phyloP scores from a whole-genome alignment of 1,140 invertebrate genomes.

The Gryllus bimaculatus region DNA sequence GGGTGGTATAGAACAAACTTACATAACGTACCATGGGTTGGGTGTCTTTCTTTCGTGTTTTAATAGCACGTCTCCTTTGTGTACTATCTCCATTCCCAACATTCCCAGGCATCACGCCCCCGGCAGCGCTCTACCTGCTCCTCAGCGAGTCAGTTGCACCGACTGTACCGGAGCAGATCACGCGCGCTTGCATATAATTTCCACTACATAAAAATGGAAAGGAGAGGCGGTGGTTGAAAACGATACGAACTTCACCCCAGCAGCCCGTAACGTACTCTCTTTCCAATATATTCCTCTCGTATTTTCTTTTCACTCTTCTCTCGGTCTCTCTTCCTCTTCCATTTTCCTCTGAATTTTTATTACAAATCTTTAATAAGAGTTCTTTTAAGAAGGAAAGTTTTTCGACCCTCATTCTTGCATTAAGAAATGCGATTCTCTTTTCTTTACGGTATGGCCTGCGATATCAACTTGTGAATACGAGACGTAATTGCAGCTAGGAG shows the following conservation, averaged over 20 bases:
- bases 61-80: no score
- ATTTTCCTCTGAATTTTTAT: background rate
- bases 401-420: conserved; percentile 3
- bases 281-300: background rate
- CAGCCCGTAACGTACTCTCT: background rate
- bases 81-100: no score
- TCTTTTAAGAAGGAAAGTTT: conserved; percentile 2
- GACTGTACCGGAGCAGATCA: background rate
- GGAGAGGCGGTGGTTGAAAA: background rate
- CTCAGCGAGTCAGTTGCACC: background rate
- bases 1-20: no score
- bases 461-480: conserved; percentile 1
- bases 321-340: background rate
- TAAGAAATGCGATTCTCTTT: conserved; percentile 1
- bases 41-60: no score
- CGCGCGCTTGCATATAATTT: background rate
- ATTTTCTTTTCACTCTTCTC: background rate
- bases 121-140: background rate
- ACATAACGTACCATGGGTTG: no score
- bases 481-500: background rate
- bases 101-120: background rate
- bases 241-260: background rate
- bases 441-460: background rate
- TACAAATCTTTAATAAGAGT: conserved; percentile 6
- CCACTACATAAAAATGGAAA: conserved; percentile 1